Evolutionary conservation across 2,888 invertebrate genomes (phyloP).

Genomic region (Desoria tigrina): DNA sequence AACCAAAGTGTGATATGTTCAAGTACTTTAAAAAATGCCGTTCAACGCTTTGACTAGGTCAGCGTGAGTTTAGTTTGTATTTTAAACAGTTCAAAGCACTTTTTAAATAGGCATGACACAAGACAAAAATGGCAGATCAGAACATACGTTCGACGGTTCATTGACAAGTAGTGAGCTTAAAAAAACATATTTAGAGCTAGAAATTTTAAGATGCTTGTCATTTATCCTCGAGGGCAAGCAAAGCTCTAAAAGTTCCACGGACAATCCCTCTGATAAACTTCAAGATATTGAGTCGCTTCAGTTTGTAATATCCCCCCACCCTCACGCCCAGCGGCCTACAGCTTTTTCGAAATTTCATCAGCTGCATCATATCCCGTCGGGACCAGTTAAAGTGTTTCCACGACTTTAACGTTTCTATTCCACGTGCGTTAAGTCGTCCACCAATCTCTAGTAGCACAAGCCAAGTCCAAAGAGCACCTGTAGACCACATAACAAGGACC

Average conservation of each 20-base stretch:
- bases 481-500: not conserved
- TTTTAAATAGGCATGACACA: no score
- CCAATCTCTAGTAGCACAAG: not conserved
- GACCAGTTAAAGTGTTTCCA: slow-evolving; percentile 3
- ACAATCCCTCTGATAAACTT: slow-evolving; percentile 1
- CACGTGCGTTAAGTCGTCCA: not conserved
- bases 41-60: no score
- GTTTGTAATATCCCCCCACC: not conserved
- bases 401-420: not conserved
- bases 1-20: no score
- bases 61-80: no score
- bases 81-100: no score
- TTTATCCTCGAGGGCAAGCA: no score
- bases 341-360: not conserved
- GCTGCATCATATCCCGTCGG: not conserved
- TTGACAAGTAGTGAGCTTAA: no score
- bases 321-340: not conserved
- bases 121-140: no score
- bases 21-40: no score
- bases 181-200: no score
- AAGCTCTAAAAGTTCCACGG: not conserved
- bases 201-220: no score
- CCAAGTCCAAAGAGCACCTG: not conserved
- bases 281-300: not conserved
- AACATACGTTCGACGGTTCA: no score